Evolutionary conservation across 2,888 invertebrate genomes (phyloP), one percentile per base, ranked within the genome.

Genomic region (Campoplex capitator): DNA sequence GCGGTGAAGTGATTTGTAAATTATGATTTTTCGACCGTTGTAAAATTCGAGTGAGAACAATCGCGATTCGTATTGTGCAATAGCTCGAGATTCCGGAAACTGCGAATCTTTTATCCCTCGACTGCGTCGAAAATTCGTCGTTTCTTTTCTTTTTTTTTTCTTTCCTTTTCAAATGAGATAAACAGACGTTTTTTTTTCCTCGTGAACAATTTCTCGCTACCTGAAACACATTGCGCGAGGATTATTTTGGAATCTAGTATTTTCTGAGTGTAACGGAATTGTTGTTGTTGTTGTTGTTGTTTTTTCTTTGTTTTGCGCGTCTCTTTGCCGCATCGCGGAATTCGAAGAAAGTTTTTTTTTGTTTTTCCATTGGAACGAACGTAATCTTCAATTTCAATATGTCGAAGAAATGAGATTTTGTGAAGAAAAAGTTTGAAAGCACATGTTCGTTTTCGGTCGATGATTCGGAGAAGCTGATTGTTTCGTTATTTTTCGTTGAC

Each of bases 221-320:
- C 13, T 28, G 9, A 16, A 48, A 51, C n/a, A 51, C 32, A 32
- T 51, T 51, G 32, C 16, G 28, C 70, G 16, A 48, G 48, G 32
- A 71, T 71, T 51, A 71, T 51, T 45, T 51, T 51, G 51, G 32
- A 32, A 32, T 32, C 32, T 6, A 62, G 13, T 62, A 32, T 62
- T 32, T 62, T 62, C 16, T 62, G 18, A 18, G 18, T 11, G 3
- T 16, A 23, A 18, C 51, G 18, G 28, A 35, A 38, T 28, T 51
- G 48, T 51, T 51, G 32, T 71, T 48, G 7, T 38, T 38, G 38
- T 23, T 23, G 23, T 23, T 23, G 23, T 23, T 23, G n/a, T 38
- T 38, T 38, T 38, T 38, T 38, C 23, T 32, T 71, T 35, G 51
- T 51, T 71, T 51, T 35, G 71, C 51, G 71, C 51, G 71, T 71